These are phyloP conservation scores for Erebia aethiops DNA, from an alignment of 2,888 invertebrate species.

Conservation along the genomic window DNA sequence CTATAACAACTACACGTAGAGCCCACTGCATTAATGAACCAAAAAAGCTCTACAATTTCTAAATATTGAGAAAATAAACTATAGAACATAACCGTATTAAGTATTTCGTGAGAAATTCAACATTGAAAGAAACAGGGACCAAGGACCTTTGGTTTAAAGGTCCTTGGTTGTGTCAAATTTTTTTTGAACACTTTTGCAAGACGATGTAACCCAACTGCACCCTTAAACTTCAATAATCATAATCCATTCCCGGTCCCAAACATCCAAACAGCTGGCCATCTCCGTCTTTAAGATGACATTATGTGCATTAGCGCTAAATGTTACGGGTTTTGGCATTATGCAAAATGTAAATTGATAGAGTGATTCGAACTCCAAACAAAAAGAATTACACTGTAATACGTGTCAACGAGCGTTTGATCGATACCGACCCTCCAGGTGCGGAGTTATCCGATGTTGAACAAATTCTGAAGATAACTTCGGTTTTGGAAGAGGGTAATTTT, in stretches of 20 bases:
- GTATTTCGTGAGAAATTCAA: no score
- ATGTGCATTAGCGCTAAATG: constrained; percentile 20
- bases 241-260: constrained; percentile 1
- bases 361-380: constrained; percentile 37
- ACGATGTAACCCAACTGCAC: not conserved
- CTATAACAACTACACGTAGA: no score
- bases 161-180: no score
- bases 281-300: not conserved
- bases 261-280: not conserved
- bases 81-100: no score
- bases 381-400: constrained; percentile 43
- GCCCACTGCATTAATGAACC: no score
- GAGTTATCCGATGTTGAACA: constrained; percentile 52
- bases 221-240: not conserved
- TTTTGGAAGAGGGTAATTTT: constrained; percentile 2
- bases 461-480: constrained; percentile 52
- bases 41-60: no score
- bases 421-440: constrained; percentile 55
- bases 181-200: no score
- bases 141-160: no score
- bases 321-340: constrained; percentile 33
- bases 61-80: no score
- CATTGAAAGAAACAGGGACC: no score
- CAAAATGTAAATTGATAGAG: constrained; percentile 42
- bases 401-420: constrained; percentile 59